Percentiles rank a stretch among this genome's conserved stretches.
Conservation (phyloP, 2,888 invertebrate species). For the Abrostola triplasia region DNA sequence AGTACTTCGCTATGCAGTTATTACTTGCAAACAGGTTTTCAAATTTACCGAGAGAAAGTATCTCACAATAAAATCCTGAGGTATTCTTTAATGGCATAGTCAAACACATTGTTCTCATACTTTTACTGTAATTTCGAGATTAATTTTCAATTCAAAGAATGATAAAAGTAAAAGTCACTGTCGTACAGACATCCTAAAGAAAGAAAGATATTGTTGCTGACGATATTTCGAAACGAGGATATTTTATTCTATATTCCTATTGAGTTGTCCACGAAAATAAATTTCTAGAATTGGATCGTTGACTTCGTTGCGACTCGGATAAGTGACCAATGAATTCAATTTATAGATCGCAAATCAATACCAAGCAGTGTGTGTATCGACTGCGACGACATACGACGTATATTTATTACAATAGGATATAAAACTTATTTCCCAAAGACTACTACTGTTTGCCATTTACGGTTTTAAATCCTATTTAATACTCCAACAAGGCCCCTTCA, state of each 20-base stretch:
- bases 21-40: conserved; percentile 52
- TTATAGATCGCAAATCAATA: neutral
- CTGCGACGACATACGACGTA: neutral
- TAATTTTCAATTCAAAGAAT: neutral
- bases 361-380: neutral
- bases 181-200: neutral
- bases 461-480: no score
- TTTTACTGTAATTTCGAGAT: neutral
- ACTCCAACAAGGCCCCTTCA: no score
- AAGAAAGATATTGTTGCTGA: no score
- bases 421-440: no score
- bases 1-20: conserved; percentile 41
- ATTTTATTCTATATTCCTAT: neutral
- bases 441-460: no score
- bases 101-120: conserved; percentile 31
- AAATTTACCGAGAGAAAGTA: conserved; percentile 55
- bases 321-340: conserved; percentile 1
- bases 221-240: neutral
- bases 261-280: neutral
- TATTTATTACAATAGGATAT: no score
- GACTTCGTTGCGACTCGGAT: neutral
- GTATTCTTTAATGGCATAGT: conserved; percentile 35
- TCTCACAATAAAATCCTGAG: conserved; percentile 35
- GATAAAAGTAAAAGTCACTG: neutral
- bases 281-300: neutral